Percentiles rank a stretch among this genome's conserved stretches.
phyloP scores from a whole-genome alignment of 2,888 invertebrate genomes.

The Nomada fucata region DNA sequence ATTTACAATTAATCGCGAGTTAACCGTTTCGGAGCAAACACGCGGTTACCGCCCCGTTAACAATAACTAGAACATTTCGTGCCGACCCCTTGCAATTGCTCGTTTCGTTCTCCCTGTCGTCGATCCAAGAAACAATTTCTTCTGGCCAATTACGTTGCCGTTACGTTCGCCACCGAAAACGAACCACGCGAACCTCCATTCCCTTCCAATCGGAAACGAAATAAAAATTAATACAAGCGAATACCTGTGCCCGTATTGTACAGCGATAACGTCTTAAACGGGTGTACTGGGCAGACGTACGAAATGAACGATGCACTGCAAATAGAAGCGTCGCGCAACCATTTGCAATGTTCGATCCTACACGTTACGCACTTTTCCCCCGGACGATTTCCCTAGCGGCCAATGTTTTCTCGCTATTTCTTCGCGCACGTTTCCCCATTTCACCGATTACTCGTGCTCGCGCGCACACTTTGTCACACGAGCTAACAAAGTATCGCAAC shows the following conservation, averaged over 20 bases:
- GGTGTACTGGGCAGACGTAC: background rate
- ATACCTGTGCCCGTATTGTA: too few species aligned
- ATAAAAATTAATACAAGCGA: too few species aligned
- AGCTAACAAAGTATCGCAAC: slow-evolving; percentile 16
- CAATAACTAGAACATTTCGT: background rate
- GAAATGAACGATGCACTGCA: background rate
- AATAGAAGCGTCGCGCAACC: background rate
- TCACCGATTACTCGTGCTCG: background rate
- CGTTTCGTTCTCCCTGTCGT: background rate
- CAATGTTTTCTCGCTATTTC: background rate
- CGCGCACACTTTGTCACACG: slow-evolving; percentile 6
- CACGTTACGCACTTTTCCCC: background rate
- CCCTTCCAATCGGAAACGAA: too few species aligned
- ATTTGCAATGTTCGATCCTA: background rate
- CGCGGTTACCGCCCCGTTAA: background rate
- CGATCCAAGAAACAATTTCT: too few species aligned
- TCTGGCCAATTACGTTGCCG: too few species aligned
- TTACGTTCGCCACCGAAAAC: background rate
- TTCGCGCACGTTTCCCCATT: background rate
- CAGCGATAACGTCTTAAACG: background rate
- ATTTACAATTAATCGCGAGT: background rate
- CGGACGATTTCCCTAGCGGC: slow-evolving; percentile 9
- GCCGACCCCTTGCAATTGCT: background rate
- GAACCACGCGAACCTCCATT: background rate
- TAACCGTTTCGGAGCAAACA: slow-evolving; percentile 9